Evolutionary conservation across 92 coral and sea anemone species (phyloP).

Genomic region (Phenganax subtilis): DNA sequence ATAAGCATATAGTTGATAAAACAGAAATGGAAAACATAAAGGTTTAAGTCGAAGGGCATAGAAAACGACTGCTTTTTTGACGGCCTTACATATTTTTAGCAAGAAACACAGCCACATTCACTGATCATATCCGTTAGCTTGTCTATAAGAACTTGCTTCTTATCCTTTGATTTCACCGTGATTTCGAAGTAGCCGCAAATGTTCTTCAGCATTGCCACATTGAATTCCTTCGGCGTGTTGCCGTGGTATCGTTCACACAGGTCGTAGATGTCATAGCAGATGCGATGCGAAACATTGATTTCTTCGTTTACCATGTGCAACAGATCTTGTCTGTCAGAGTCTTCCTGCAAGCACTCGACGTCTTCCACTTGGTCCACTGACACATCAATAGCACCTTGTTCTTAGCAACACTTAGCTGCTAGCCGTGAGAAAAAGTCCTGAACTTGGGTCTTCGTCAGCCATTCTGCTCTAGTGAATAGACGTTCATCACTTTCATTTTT

Average conservation of each 20-base stretch:
- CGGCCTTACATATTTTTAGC: no score
- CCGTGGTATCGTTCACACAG: neutral
- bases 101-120: no score
- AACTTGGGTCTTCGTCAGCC: constrained; percentile 58
- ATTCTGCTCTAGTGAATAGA: constrained; percentile 57
- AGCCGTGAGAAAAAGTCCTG: constrained; percentile 57
- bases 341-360: no score
- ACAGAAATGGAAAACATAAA: no score
- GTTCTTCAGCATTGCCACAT: neutral
- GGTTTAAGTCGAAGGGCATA: no score
- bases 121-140: no score
- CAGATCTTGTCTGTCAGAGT: neutral
- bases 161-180: neutral
- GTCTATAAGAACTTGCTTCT: no score
- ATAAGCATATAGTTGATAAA: no score
- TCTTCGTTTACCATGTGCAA: neutral
- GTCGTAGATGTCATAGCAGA: neutral
- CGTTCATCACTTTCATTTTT: constrained; percentile 43
- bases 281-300: neutral
- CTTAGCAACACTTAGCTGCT: constrained; percentile 41
- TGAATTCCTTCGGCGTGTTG: neutral
- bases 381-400: neutral
- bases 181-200: neutral
- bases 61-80: no score
- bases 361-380: neutral